Evolutionary conservation across 2,113 vertebrate species (phyloP), one percentile per base, ranked within the genome.

Genomic region (Arothron firmamentum): DNA sequence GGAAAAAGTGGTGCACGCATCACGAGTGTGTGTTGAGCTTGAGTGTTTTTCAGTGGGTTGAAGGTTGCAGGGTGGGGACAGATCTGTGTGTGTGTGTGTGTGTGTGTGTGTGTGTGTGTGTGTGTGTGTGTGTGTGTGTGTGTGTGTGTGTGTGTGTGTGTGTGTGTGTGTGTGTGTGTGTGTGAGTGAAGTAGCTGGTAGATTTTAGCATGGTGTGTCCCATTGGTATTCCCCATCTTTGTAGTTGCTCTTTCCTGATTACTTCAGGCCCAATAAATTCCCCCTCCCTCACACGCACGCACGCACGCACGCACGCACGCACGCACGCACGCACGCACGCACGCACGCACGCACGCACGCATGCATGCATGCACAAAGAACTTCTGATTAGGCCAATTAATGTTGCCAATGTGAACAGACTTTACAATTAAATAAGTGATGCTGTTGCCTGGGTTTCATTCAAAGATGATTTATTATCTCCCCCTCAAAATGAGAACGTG

Each of bases 11-110:
- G 65, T 48, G 3, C 62, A 65, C 84, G 78, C 75, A 71, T 87
- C 85, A 85, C 63, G 20, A 75, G 58, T 57, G 76, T 69, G 66
- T 76, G 79, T 82, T 56, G 65, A 66, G 64, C 67, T 45, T 3
- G 52, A 73, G 61, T 70, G 78, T 43, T 78, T 79, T 79, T 86
- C 45, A 1, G 79, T 79, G 84, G 63, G 78, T 77, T 85, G 78
- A 84, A 82, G 79, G 79, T 86, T 71, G 68, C 63, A 46, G 77
- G 81, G 81, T 20, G 67, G 75, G 15, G 65, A 69, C 34, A 52
- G 41, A 53, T 63, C 51, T 56, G 42, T 62, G 23, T 59, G 48
- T 59, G 41, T 67, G 67, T 65, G 53, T 57, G 57, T 59, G 17
- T 65, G 28, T 69, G 41, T 60, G 62, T 59, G 41, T 49, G 60